Percentiles rank a stretch among this genome's conserved stretches.
Evolutionary conservation across 2,888 invertebrate species (phyloP).

Genomic region (Pseudoips prasinana): DNA sequence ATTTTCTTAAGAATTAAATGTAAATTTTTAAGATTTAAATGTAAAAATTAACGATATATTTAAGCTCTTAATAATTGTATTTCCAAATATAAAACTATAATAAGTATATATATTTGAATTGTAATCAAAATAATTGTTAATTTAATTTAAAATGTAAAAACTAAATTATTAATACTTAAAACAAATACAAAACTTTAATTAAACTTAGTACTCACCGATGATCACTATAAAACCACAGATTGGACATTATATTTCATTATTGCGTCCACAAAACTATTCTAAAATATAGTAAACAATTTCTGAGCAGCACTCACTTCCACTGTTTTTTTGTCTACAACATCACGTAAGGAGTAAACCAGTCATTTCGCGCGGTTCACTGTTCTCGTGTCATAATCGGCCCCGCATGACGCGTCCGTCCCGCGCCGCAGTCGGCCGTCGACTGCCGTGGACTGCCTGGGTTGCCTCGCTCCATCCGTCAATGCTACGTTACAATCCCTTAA

Average conservation of each 20-base stretch:
- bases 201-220: conserved; percentile 62
- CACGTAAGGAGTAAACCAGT: conserved; percentile 49
- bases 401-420: conserved; percentile 57
- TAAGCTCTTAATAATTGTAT: not conserved
- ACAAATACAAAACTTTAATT: too few species aligned
- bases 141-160: not conserved
- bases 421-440: conserved; percentile 63
- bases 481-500: too few species aligned
- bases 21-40: too few species aligned
- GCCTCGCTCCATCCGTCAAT: conserved; percentile 32
- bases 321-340: conserved; percentile 42
- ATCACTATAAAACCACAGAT: conserved; percentile 76
- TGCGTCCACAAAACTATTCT: conserved; percentile 32
- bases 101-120: too few species aligned
- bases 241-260: conserved; percentile 60
- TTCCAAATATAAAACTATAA: too few species aligned
- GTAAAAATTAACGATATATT: not conserved
- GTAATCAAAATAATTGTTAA: not conserved
- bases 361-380: conserved; percentile 53
- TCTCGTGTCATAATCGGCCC: conserved; percentile 35
- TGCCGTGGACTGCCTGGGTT: conserved; percentile 52
- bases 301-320: conserved; percentile 59
- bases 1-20: too few species aligned
- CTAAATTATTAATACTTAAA: too few species aligned
- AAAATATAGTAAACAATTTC: conserved; percentile 18